phyloP scores from a whole-genome alignment of 1,140 invertebrate species.

The Lethrus apterus region DNA sequence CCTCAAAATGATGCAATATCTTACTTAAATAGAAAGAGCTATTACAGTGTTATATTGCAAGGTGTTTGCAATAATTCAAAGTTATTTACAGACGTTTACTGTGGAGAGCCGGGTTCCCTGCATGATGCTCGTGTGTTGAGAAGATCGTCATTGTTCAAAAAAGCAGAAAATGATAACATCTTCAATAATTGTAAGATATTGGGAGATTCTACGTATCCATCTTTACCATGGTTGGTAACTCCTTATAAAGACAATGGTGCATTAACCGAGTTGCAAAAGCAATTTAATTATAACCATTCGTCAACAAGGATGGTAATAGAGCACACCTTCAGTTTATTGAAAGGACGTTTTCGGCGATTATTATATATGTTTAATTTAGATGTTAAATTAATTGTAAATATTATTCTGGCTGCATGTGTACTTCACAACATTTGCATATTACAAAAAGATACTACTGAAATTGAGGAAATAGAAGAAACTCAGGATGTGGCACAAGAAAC shows the following conservation, averaged over 20 bases:
- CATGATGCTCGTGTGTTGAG: constrained; percentile 6
- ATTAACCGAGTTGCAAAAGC: constrained; percentile 1
- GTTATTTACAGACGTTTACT: constrained; percentile 8
- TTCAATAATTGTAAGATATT: not conserved
- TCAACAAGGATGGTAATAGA: constrained; percentile 1
- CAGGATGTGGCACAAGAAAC: too few relatives aligned
- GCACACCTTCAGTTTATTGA: constrained; percentile 10
- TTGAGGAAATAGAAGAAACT: too few relatives aligned
- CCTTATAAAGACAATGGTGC: constrained; percentile 10
- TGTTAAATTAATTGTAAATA: not conserved
- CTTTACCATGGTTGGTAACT: not conserved
- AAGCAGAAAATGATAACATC: not conserved
- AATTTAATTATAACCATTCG: constrained; percentile 11
- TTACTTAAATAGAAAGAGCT: constrained; percentile 4
- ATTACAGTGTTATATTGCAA: not conserved
- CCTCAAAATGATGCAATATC: constrained; percentile 1
- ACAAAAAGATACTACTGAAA: not conserved
- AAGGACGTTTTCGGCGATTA: constrained; percentile 10
- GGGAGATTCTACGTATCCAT: not conserved
- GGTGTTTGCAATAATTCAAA: constrained; percentile 4
- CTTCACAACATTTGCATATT: constrained; percentile 9
- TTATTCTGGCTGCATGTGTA: constrained; percentile 5
- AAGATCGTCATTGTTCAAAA: not conserved
- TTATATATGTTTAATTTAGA: not conserved
- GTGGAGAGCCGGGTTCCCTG: constrained; percentile 1